Base-by-base conservation (phyloP, 2,797 vertebrate species). In the Gallirallus australis region DNA sequence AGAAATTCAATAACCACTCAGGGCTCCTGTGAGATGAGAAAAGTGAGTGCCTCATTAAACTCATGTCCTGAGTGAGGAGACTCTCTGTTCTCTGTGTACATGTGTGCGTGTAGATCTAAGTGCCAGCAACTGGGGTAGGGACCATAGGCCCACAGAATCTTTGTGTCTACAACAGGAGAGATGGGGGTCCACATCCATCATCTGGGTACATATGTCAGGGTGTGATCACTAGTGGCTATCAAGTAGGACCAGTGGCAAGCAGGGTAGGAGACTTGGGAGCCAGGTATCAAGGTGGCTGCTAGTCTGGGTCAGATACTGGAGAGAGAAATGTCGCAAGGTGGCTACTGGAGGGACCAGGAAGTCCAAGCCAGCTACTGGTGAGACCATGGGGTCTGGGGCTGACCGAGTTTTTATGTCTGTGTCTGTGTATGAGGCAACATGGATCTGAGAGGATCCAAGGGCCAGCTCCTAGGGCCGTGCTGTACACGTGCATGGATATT, bases 401-500 rank as follows among this genome's bases (percentile, higher is more conserved):
- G 24, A 3, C 39, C 60, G 35, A 31, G 9, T 61, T 47, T 84
- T 30, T 27, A 2, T 21, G 15, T 65, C 11, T 61, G 3, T 16
- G 40, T 42, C 37, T 57, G 6, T 28, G 11, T 9, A 5, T 2
- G 48, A n/a, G 15, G 15, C 15, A 72, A 7, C n/a, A 45, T 6
- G 11, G 37, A 72, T 23, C 28, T 11, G 28, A 17, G 35, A 76
- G 68, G 50, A 60, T 37, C 50, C 39, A 24, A 20, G 7, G 8
- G 23, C 15, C 33, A 68, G 64, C 31, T 70, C 1, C 66, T 24
- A 35, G 23, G 25, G 6, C 27, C 2, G 1, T 7, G 16, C 14
- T 45, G 37, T 16, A 4, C 0, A 0, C 14, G 6, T 15, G 11
- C 11, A 4, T 33, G 4, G 35, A 0, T 30, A 2, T 57, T 68